Conservation (phyloP, 2,113 vertebrate genomes). For the Carassius auratus region DNA sequence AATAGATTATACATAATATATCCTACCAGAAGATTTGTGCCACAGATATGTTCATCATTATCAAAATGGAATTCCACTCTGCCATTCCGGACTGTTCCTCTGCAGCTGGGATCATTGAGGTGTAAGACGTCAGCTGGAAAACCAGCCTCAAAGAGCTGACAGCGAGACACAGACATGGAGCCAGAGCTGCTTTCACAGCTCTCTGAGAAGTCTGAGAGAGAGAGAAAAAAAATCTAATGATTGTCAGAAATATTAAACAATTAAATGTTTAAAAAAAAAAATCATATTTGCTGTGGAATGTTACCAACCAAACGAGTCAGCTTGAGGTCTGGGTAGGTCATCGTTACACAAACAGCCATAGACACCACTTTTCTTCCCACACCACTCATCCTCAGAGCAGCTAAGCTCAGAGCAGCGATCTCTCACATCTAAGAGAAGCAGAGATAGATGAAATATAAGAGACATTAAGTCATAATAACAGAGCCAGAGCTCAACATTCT, state of each 20-base stretch:
- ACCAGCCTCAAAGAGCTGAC: too few species aligned
- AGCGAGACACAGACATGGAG: too few species aligned
- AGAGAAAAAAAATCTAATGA: background rate
- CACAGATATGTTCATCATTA: constrained; percentile 57
- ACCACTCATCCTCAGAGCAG: constrained; percentile 73
- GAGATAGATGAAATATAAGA: background rate
- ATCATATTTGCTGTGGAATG: rapidly evolving
- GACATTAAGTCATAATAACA: background rate
- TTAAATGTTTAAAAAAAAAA: too few species aligned
- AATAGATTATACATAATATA: background rate
- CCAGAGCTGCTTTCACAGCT: constrained; percentile 55
- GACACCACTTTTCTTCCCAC: constrained; percentile 65
- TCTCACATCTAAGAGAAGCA: constrained; percentile 46
- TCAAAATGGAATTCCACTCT: too few species aligned
- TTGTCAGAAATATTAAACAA: too few species aligned
- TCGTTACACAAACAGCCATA: constrained; percentile 73
- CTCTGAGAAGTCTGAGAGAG: constrained; percentile 61
- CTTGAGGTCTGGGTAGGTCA: constrained; percentile 38
- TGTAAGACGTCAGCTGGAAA: too few species aligned
- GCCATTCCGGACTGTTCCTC: too few species aligned
- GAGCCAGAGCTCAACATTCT: too few species aligned
- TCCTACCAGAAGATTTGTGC: constrained; percentile 66
- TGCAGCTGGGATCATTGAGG: too few species aligned
- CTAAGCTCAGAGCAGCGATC: constrained; percentile 66
- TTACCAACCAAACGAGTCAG: constrained; percentile 60